A percentile compares a stretch with the other conserved stretches of the same genome.
These are phyloP conservation scores for Scaptodrosophila latifasciaeformis DNA, from an alignment of 2,888 invertebrate genomes.

Conservation along the genomic window DNA sequence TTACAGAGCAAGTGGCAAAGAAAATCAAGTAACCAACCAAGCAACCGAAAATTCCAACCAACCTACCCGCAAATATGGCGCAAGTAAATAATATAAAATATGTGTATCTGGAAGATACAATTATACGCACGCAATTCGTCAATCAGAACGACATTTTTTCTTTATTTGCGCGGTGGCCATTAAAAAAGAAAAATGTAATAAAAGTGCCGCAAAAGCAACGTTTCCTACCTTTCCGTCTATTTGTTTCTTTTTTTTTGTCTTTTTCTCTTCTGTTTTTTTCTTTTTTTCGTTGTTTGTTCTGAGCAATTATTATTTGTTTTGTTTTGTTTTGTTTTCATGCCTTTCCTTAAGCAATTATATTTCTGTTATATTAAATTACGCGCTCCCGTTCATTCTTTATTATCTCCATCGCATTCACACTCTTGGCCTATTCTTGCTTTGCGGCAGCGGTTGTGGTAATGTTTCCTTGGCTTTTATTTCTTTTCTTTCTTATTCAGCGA, in stretches of 20 bases:
- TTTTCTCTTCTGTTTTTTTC: slow-evolving; percentile 41
- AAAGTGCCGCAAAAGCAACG: slow-evolving; percentile 66
- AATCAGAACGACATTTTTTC: slow-evolving; percentile 73
- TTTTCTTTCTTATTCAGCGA: too few relatives aligned
- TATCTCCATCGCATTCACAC: too few relatives aligned
- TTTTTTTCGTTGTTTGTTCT: slow-evolving; percentile 41
- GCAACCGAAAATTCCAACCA: slow-evolving; percentile 8
- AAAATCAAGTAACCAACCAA: too few relatives aligned
- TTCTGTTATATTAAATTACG: slow-evolving; percentile 39
- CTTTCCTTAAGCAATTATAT: slow-evolving; percentile 58
- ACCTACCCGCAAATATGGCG: slow-evolving; percentile 49
- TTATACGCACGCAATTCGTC: slow-evolving; percentile 75
- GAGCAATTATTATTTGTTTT: slow-evolving; percentile 11
- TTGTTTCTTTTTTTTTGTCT: slow-evolving; percentile 24
- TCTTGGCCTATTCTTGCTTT: too few relatives aligned
- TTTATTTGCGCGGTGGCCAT: slow-evolving; percentile 64
- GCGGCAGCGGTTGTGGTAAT: too few relatives aligned
- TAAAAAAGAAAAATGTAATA: slow-evolving; percentile 52
- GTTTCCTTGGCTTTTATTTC: too few relatives aligned
- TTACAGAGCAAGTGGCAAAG: slow-evolving; percentile 11
- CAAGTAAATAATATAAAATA: slow-evolving; percentile 67
- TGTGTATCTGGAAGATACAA: slow-evolving; percentile 71
- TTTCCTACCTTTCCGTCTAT: slow-evolving; percentile 53
- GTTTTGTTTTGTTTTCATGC: slow-evolving; percentile 28
- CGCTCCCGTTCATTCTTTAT: too few relatives aligned